Base-by-base conservation (phyloP, 2,113 vertebrate species). In the Accipiter virgatus region DNA sequence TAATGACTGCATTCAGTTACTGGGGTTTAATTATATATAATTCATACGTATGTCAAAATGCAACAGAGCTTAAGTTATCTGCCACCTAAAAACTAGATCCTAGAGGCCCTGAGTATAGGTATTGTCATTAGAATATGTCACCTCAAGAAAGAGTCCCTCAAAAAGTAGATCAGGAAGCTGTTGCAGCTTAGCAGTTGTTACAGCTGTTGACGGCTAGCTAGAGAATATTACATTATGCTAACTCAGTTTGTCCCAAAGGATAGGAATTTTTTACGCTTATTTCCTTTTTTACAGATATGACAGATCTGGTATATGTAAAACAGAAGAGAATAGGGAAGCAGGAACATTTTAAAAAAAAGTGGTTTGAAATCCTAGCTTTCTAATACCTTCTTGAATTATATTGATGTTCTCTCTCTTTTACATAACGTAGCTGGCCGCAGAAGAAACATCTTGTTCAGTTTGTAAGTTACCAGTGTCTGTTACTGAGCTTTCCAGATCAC, bases 111-210 rank as follows among this genome's bases (percentile, higher is more conserved):
- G 26, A 71, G 52, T 34, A 11, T 58, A 68, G 45, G 43, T 89
- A 47, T 61, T 0, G 0, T 93, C 42, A 11, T 48, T 77, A 66
- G 59, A 77, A 17, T 66, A 29, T 62, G 75, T 88, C 75, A 81
- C 55, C 32, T 90, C 50, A 66, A 50, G 74, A 53, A 63, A 70
- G 26, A 80, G 32, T 66, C 74, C 67, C n/a, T 93, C 0, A 0
- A 72, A 66, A 93, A 93, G 58, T 75, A 40, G 71, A 83, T 94
- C 79, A 90, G 90, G 88, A 93, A 97, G 75, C 85, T 93, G 67
- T 70, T 85, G 48, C 6, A 81, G 61, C 86, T 75, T 31, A 78
- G 61, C 36, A 75, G 78, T 81, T 90, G 47, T 94, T 90, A 70
- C 15, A 66, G 67, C 93, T 93, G 71, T 88, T 93, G 93, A 88